These are phyloP conservation scores for Crotalus tigris DNA, from an alignment of 2,113 vertebrate species.

Conservation along the genomic window DNA sequence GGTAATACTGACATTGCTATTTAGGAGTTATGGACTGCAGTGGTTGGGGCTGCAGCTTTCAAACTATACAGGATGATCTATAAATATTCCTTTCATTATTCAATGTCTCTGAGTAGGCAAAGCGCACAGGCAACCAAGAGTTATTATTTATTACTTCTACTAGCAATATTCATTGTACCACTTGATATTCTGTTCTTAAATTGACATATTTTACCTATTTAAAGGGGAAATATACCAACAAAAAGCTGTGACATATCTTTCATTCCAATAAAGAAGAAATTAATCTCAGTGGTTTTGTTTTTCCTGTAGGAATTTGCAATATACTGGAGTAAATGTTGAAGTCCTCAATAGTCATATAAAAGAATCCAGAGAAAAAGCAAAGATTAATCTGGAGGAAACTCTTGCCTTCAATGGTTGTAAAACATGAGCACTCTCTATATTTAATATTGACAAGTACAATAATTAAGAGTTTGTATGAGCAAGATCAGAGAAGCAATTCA, in stretches of 20 bases:
- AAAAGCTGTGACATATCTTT: conserved; percentile 32
- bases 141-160: conserved; percentile 61
- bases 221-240: conserved; percentile 56
- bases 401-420: background rate
- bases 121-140: background rate
- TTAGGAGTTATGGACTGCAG: conserved; percentile 22
- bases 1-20: conserved; percentile 2
- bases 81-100: background rate
- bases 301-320: background rate
- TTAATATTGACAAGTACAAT: background rate
- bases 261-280: conserved; percentile 58
- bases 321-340: background rate
- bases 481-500: background rate
- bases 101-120: background rate
- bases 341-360: background rate
- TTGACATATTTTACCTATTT: conserved; percentile 48
- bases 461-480: background rate
- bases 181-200: conserved; percentile 48
- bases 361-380: background rate
- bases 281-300: conserved; percentile 11
- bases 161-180: conserved; percentile 39
- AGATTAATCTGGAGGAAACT: background rate
- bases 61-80: background rate
- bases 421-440: background rate
- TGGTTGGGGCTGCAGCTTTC: background rate